Evolutionary conservation across 2,888 invertebrate genomes (phyloP).

Genomic region (Drosophila hamatofila): DNA sequence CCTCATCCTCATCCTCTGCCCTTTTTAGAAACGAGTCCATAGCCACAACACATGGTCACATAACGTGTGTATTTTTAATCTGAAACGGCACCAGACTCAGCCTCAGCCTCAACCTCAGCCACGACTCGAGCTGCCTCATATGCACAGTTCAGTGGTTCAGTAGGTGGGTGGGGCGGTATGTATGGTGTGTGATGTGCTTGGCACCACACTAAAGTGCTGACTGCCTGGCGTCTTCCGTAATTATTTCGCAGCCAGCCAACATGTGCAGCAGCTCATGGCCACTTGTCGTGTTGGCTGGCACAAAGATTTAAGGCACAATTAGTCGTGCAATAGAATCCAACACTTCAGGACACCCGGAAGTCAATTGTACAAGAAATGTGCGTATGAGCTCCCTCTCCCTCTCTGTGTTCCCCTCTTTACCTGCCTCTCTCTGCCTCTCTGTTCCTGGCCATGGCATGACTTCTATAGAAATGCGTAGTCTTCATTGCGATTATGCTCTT

Average conservation of each 20-base stretch:
- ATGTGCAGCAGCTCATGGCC: slow-evolving; percentile 48
- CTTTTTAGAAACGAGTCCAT: slow-evolving; percentile 24
- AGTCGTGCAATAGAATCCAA: slow-evolving; percentile 53
- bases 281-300: slow-evolving; percentile 35
- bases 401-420: neutral
- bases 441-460: neutral
- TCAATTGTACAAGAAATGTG: slow-evolving; percentile 22
- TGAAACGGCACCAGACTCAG: slow-evolving; percentile 60
- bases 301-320: slow-evolving; percentile 65
- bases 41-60: slow-evolving; percentile 24
- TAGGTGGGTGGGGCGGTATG: slow-evolving; percentile 1
- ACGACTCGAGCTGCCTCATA: slow-evolving; percentile 16
- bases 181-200: neutral
- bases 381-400: neutral
- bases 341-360: slow-evolving; percentile 60
- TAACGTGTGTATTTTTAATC: slow-evolving; percentile 63
- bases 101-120: slow-evolving; percentile 24
- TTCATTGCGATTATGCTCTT: slow-evolving; percentile 9
- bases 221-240: slow-evolving; percentile 65
- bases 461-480: slow-evolving; percentile 12
- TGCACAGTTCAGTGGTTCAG: slow-evolving; percentile 4
- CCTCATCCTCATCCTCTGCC: slow-evolving; percentile 9
- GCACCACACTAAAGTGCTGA: slow-evolving; percentile 37
- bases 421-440: neutral
- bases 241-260: slow-evolving; percentile 57